Evolutionary conservation across 2,888 invertebrate genomes (phyloP), one percentile per base, ranked within the genome.

Genomic region (Myopa testacea): DNA sequence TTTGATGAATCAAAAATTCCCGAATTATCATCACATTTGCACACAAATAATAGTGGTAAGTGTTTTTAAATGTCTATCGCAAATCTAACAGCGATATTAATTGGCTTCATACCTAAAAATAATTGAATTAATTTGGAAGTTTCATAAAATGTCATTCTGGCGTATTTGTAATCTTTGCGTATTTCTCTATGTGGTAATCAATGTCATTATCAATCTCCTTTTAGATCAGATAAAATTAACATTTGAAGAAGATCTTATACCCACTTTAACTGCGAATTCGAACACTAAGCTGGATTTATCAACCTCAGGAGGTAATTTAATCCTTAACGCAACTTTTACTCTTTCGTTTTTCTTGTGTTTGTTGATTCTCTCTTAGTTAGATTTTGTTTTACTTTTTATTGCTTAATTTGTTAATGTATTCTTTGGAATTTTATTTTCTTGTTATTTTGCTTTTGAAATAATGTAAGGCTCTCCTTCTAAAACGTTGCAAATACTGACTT

Each of bases 1-100:
- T 86, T 84, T 65, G 86, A 87, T 82, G 87, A 86, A 78, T 69
- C 84, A 4, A 81, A 85, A 76, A 86, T 87, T 67, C 87, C 86
- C 8, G 86, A 86, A 74, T 73, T 86, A 10, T 79, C 84, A 6
- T 81, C 81, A 4, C 81, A 78, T 62, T 80, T 78, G 19, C 76
- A 81, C 76, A 76, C 81, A 3, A 83, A 84, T 68, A 81, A 83
- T 63, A 83, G 85, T 63, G 82, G 87, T 87, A 60, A 82, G 81
- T 73, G 81, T 73, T 3, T 0, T 45, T 4, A 1, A 4, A 10
- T 26, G 26, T 26, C 26, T 26, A 26, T 26, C 26, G 26, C 26
- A 26, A 26, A 26, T 26, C 26, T 26, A 2, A 26, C 26, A 2
- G 26, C 26, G 1, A 26, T 26, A 26, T 50, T 50, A 14, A 10